Base-by-base conservation (phyloP, 2,888 invertebrate genomes). In the Erebia palarica region DNA sequence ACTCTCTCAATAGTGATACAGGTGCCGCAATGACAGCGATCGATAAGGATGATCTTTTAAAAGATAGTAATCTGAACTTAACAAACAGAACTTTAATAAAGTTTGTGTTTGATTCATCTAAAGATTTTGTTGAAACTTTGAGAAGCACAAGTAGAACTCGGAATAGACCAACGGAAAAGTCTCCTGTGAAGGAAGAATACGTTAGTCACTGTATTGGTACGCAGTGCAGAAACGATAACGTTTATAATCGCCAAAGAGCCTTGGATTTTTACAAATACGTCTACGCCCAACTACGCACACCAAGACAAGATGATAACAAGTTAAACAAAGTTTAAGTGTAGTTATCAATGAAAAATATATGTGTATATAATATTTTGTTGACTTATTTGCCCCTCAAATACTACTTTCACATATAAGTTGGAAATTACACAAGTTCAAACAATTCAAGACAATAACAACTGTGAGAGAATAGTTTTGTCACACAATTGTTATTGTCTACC, bases 191-290 rank as follows among this genome's bases (percentile, higher is more conserved):
- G 44, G 86, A 86, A 49, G 90, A 87, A 68, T 89, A 88, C 55
- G 79, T 84, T 2, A 89, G 84, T 59, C 84, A 82, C 2, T 92
- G 92, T 72, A 83, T 87, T 0, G 91, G 90, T 0, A 75, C 81
- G 5, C 84, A 87, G 18, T 92, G 93, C 71, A 83, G 88, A 16
- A 89, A 86, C 67, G 89, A 85, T 64, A 86, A 81, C 1, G 88
- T 88, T 0, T 87, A 91, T 74, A 89, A 93, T 73, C 88, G 80
- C 69, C 92, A 92, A 75, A 92, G 90, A 79, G 94, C 93, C 13
- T 80, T 93, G 61, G 92, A 93, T 75, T 93, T 93, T 78, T 94
- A 94, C 77, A 94, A 91, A 82, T 93, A 92, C 74, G 89, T 94
- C 5, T 93, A 92, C 78, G 90, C 93, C 3, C 93, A 93, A 73